Percentiles rank a stretch among this genome's conserved stretches.
Evolutionary conservation across 2,888 invertebrate species (phyloP).

Genomic region (Trisateles emortualis): DNA sequence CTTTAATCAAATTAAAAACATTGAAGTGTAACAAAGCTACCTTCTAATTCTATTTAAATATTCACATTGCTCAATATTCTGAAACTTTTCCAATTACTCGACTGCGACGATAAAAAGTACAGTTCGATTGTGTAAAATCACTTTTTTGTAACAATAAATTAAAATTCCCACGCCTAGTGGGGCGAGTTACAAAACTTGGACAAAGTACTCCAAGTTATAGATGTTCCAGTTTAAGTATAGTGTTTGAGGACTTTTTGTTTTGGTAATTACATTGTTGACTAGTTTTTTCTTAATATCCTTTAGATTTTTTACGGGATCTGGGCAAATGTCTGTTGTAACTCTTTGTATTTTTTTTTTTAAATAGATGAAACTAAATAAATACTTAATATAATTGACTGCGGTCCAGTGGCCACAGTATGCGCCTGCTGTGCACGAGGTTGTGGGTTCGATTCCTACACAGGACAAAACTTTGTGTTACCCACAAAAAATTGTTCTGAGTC

Average conservation of each 20-base stretch:
- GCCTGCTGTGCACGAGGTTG: no score
- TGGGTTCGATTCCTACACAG: no score
- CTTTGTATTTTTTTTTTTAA: no score
- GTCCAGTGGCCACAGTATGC: no score
- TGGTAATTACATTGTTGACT: background rate
- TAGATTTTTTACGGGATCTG: no score
- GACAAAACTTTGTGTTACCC: no score
- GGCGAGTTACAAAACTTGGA: conserved; percentile 22
- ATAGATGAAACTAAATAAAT: no score
- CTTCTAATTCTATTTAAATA: conserved; percentile 25
- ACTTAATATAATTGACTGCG: no score
- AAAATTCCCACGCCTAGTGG: conserved; percentile 40
- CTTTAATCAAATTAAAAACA: conserved; percentile 17
- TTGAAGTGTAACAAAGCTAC: conserved; percentile 1
- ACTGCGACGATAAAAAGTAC: conserved; percentile 47
- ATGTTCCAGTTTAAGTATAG: conserved; percentile 8
- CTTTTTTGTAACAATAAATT: conserved; percentile 51
- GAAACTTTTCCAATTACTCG: conserved; percentile 56
- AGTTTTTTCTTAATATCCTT: background rate
- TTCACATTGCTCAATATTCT: conserved; percentile 34
- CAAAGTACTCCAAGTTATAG: conserved; percentile 23
- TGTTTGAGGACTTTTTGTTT: background rate
- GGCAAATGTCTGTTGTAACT: no score
- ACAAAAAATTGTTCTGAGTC: no score
- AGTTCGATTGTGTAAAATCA: conserved; percentile 48